Evolutionary conservation across 2,888 invertebrate genomes (phyloP), one percentile per base, ranked within the genome.

Genomic region (Xylota segnis): DNA sequence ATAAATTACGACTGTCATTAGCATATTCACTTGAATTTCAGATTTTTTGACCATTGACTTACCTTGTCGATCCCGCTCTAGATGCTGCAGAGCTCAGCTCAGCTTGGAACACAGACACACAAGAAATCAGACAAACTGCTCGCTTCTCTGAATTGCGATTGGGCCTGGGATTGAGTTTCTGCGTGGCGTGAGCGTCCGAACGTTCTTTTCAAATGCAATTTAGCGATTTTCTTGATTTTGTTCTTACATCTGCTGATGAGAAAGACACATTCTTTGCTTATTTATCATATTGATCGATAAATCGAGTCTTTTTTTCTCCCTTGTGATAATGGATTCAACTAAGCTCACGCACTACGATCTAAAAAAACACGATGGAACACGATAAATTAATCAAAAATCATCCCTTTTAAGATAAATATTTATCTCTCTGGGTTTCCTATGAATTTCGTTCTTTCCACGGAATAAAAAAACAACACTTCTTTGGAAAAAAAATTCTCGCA

Each of bases 211-310:
- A 12, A 50, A 50, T 50, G 50, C 50, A 50, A 50, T 50, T 50
- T 27, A 27, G 23, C 14, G 29, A 27, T 5, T 52, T 27, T n/a
- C 4, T 37, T 37, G 27, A 23, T 40, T 12, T 18, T n/a, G 34
- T 9, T 34, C 9, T 9, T 34, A 9, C 34, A 4, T 6, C 34
- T 34, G 34, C 34, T 27, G 14, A 37, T 27, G 12, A 14, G 47
- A 12, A 5, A 18, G 16, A 52, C 40, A 27, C 61, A 50, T 45
- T 63, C 32, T 12, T 47, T 63, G 16, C 37, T 37, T 71, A 12
- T 47, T 71, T 70, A 70, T 47, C 70, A 72, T 61, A 50, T 61
- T 72, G 59, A 72, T 61, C 61, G 59, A 50, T 71, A 34, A 50
- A 40, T n/a, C 10, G 6, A 5, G 32, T 56, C 29, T 45, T 47